These are phyloP conservation scores for Tipula helvola DNA, from an alignment of 2,888 invertebrate species.

Conservation along the genomic window DNA sequence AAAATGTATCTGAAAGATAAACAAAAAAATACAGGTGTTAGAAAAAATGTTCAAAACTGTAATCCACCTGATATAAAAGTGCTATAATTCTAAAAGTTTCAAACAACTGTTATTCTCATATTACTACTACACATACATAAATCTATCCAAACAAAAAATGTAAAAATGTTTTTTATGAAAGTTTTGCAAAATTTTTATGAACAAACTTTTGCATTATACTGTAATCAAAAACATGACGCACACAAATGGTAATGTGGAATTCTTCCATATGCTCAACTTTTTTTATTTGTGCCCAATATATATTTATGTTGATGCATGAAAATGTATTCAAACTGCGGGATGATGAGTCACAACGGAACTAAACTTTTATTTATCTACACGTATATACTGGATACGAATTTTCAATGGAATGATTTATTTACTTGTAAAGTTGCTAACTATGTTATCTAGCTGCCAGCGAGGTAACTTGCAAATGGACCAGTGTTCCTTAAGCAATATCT, in stretches of 20 bases:
- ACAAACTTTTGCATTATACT: background rate
- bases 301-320: background rate
- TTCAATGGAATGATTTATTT: no score
- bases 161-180: background rate
- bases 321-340: background rate
- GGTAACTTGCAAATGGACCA: no score
- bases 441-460: no score
- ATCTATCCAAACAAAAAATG: background rate
- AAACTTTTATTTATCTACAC: background rate
- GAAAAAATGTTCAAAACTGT: background rate
- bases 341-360: background rate
- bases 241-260: background rate
- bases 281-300: background rate
- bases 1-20: conserved; percentile 52
- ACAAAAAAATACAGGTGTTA: conserved; percentile 6
- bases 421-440: no score
- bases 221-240: background rate
- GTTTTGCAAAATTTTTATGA: background rate
- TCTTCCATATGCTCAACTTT: background rate
- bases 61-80: background rate
- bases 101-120: no score
- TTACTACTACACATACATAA: background rate
- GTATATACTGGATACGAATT: no score
- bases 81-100: background rate
- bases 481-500: no score